Evolutionary conservation across 2,113 vertebrate species (phyloP), one percentile per base, ranked within the genome.

Genomic region (Sebastes schlegelii): DNA sequence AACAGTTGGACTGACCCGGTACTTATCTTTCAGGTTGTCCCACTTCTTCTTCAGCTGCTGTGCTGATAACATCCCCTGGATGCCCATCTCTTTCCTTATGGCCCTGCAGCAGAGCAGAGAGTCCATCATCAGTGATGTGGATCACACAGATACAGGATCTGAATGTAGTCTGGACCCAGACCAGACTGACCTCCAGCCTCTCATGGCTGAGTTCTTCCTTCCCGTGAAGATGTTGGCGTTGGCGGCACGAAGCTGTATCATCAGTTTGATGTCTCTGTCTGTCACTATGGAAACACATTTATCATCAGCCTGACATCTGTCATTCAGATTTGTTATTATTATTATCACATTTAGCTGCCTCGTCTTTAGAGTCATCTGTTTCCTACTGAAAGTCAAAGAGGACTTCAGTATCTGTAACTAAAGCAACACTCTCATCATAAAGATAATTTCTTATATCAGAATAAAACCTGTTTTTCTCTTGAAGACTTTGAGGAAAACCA

Each of bases 31-130:
- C 54, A 94, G 10, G 87, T 95, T 94, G 80, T 92, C 91, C 94
- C 93, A 95, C 77, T 94, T 95, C 81, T 94, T 95, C 71, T 92
- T 90, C 12, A 93, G 83, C 83, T 95, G 94, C 48, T 86, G 74
- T 1, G 91, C 80, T 19, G 92, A 91, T 46, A 92, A 8, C 78
- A 79, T 82, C 4, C 90, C 88, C 19, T 91, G 87, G 46, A 95
- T 87, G 5, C 94, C 92, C 88, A 95, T 60, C 82, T 94, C 92
- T 40, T 72, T 90, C 19, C 92, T 51, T 40, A 94, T 93, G 49
- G 92, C 91, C 70, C 93, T 94, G 69, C 48, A 64, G 26, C 14
- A 67, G 40, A 67, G 7, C 10, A n/a, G 13, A 60, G 19, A 49
- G 6, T 8, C 19, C 55, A 61, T 11, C 26, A 1, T 73, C 54